phyloP scores from a whole-genome alignment of 2,888 invertebrate species.

The Perithous albicinctus region DNA sequence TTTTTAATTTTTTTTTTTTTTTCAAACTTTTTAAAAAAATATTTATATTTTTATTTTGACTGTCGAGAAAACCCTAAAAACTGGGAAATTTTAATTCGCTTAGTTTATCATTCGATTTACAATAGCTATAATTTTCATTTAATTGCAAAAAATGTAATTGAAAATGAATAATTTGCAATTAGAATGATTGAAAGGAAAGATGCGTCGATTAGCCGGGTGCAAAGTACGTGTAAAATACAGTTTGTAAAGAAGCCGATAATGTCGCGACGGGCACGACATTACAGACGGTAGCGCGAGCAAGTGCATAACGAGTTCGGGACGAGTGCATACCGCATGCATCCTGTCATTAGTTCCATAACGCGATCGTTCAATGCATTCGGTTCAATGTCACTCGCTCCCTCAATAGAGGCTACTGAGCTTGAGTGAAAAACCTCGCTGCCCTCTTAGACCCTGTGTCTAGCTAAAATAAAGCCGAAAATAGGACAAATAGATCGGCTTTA shows the following conservation, averaged over 20 bases:
- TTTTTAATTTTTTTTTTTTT: no score
- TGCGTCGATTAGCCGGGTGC: neutral
- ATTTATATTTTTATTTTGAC: no score
- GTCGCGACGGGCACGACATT: neutral
- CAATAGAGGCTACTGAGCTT: slow-evolving; percentile 48
- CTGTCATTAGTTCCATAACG: slow-evolving; percentile 81
- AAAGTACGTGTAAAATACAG: neutral
- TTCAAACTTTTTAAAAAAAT: no score
- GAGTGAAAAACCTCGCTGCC: slow-evolving; percentile 53
- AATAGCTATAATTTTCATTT: no score
- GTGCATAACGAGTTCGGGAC: slow-evolving; percentile 71
- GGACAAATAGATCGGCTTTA: neutral
- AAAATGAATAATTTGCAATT: neutral
- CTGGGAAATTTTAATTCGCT: no score
- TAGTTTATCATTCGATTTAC: no score
- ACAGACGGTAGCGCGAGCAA: slow-evolving; percentile 69
- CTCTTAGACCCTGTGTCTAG: slow-evolving; percentile 1
- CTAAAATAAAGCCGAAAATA: slow-evolving; percentile 2
- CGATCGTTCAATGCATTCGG: slow-evolving; percentile 81
- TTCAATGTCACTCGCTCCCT: slow-evolving; percentile 81
- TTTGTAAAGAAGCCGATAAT: slow-evolving; percentile 11
- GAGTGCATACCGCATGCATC: slow-evolving; percentile 76
- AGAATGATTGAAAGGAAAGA: neutral
- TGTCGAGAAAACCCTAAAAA: no score
- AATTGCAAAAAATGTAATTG: no score